These are phyloP conservation scores for Diplolepis rosae DNA, from an alignment of 2,888 invertebrate species.

Conservation along the genomic window DNA sequence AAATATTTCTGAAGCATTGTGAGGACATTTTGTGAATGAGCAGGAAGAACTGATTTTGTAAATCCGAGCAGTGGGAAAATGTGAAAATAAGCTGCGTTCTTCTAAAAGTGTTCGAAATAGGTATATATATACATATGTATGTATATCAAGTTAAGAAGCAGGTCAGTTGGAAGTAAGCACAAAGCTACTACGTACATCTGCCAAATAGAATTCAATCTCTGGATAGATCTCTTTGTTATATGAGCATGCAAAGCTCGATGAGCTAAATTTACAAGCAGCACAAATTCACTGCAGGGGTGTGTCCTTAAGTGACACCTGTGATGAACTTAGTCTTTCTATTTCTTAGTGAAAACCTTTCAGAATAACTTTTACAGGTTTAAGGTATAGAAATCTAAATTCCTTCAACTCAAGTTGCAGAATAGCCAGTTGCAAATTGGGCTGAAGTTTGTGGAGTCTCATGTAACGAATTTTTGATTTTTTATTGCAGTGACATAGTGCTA, in stretches of 20 bases:
- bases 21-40: slow-evolving; percentile 48
- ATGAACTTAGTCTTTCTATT: not conserved
- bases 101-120: not conserved
- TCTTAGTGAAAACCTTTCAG: not conserved
- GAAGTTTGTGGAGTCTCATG: too few species aligned
- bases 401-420: not conserved
- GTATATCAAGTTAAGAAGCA: slow-evolving; percentile 1
- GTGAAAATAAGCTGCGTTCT: slow-evolving; percentile 48
- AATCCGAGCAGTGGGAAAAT: slow-evolving; percentile 37
- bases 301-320: not conserved
- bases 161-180: not conserved
- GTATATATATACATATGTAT: too few species aligned
- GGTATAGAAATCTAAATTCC: not conserved
- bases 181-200: slow-evolving; percentile 22
- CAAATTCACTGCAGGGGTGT: not conserved
- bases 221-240: slow-evolving; percentile 21
- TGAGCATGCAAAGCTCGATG: slow-evolving; percentile 18
- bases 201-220: slow-evolving; percentile 26
- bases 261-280: not conserved
- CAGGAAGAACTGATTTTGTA: slow-evolving; percentile 39
- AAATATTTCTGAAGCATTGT: not conserved
- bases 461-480: too few species aligned
- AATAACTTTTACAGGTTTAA: not conserved
- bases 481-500: too few species aligned
- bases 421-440: too few species aligned